These are phyloP conservation scores for Leptinotarsa texana DNA, from an alignment of 1,140 invertebrate genomes.

Conservation along the genomic window DNA sequence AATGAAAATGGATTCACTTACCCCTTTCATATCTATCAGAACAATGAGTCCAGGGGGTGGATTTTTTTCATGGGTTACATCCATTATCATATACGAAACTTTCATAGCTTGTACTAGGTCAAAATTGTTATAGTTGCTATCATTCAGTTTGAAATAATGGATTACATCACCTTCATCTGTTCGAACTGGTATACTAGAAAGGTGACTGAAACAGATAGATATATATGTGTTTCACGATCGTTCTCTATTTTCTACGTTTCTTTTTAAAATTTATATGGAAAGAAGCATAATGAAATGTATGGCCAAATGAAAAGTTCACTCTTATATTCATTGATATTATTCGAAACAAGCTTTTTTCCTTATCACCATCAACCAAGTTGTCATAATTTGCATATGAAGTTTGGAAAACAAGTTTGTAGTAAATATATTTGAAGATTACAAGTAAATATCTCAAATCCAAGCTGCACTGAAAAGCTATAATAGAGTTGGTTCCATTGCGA, in stretches of 20 bases:
- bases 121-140: constrained; percentile 63
- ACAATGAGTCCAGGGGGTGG: constrained; percentile 60
- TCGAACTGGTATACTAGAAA: constrained; percentile 59
- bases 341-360: background rate
- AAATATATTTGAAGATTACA: background rate
- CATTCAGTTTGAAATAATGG: constrained; percentile 64
- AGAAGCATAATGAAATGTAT: background rate
- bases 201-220: constrained; percentile 30
- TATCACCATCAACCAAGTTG: no score
- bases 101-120: constrained; percentile 63
- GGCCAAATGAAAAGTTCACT: background rate
- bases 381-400: background rate
- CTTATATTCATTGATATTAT: background rate
- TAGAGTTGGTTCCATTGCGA: background rate
- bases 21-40: constrained; percentile 67
- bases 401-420: background rate
- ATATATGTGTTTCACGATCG: background rate
- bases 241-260: background rate
- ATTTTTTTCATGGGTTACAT: constrained; percentile 52
- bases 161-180: constrained; percentile 65
- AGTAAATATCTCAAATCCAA: background rate
- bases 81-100: constrained; percentile 66
- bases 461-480: background rate
- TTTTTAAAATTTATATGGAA: background rate
- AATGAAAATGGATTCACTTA: constrained; percentile 31